phyloP scores from a whole-genome alignment of 2,888 invertebrate genomes.

The Matsumyia berberina region DNA sequence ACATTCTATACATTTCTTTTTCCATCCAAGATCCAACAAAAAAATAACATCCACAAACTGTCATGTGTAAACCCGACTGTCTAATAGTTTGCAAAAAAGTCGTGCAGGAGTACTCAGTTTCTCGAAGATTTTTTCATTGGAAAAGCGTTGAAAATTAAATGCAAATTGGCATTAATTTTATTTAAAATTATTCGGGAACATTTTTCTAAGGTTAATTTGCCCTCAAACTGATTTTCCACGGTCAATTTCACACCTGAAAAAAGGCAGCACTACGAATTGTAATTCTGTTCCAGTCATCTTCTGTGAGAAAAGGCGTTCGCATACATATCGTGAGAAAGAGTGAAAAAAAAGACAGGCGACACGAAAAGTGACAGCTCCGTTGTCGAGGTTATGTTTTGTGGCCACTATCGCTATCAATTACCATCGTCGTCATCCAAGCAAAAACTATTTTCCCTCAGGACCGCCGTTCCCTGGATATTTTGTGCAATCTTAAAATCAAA shows the following conservation, averaged over 20 bases:
- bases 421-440: constrained; percentile 52
- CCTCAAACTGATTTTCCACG: constrained; percentile 43
- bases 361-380: constrained; percentile 64
- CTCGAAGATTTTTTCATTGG: constrained; percentile 28
- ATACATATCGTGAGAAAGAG: constrained; percentile 17
- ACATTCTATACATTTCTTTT: constrained; percentile 49
- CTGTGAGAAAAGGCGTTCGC: constrained; percentile 45
- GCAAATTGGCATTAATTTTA: constrained; percentile 11
- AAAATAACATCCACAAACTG: constrained; percentile 52
- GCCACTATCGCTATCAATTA: constrained; percentile 69
- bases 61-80: constrained; percentile 44
- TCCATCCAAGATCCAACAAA: neutral
- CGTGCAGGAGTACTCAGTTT: constrained; percentile 24
- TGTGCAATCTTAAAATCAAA: constrained; percentile 6
- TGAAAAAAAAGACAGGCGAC: constrained; percentile 38
- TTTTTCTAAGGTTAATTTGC: constrained; percentile 2
- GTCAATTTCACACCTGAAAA: constrained; percentile 41
- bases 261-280: constrained; percentile 18
- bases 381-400: constrained; percentile 74
- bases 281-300: constrained; percentile 46
- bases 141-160: constrained; percentile 20
- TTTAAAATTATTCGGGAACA: constrained; percentile 9
- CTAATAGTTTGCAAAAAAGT: constrained; percentile 46
- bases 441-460: constrained; percentile 38
- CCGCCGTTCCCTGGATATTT: neutral